A percentile compares a stretch with the other conserved stretches of the same genome.
These are phyloP conservation scores for Biston stratarius DNA, from an alignment of 2,888 invertebrate genomes.

Conservation along the genomic window DNA sequence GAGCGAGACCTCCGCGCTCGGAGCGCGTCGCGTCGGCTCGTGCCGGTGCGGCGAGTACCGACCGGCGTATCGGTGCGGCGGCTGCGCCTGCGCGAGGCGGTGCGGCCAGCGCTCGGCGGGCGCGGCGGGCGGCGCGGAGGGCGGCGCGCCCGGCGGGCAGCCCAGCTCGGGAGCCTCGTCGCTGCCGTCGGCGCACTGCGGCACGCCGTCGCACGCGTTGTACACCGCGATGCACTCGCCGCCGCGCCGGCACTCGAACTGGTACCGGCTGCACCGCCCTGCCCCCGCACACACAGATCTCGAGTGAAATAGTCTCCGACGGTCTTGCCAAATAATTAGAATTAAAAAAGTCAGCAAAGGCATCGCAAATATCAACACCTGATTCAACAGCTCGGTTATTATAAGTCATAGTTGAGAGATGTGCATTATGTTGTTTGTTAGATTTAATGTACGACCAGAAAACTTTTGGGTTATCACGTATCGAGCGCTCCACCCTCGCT, in stretches of 20 bases:
- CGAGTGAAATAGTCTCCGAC: too few species aligned
- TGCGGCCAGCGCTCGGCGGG: slow-evolving; percentile 72
- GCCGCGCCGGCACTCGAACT: slow-evolving; percentile 94
- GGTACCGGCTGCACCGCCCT: slow-evolving; percentile 92
- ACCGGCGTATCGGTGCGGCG: slow-evolving; percentile 65
- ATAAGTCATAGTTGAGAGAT: neutral
- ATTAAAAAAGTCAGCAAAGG: neutral
- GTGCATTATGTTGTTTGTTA: neutral
- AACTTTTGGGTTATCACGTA: neutral
- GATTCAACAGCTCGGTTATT: neutral
- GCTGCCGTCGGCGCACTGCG: slow-evolving; percentile 96
- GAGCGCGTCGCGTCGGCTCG: too few species aligned
- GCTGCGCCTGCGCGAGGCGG: slow-evolving; percentile 76
- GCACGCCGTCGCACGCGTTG: slow-evolving; percentile 97
- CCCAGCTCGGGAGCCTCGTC: slow-evolving; percentile 95
- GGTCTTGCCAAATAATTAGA: neutral
- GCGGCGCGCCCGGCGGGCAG: slow-evolving; percentile 82
- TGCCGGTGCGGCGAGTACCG: too few species aligned
- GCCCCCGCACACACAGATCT: slow-evolving; percentile 52
- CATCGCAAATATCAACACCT: neutral
- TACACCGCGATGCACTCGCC: slow-evolving; percentile 97
- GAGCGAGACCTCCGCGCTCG: too few species aligned
- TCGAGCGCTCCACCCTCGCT: neutral
- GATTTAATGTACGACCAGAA: neutral
- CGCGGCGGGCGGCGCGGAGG: slow-evolving; percentile 55